Base-by-base conservation (phyloP, 1,140 invertebrate species). In the Caenorhabditis brenneri region DNA sequence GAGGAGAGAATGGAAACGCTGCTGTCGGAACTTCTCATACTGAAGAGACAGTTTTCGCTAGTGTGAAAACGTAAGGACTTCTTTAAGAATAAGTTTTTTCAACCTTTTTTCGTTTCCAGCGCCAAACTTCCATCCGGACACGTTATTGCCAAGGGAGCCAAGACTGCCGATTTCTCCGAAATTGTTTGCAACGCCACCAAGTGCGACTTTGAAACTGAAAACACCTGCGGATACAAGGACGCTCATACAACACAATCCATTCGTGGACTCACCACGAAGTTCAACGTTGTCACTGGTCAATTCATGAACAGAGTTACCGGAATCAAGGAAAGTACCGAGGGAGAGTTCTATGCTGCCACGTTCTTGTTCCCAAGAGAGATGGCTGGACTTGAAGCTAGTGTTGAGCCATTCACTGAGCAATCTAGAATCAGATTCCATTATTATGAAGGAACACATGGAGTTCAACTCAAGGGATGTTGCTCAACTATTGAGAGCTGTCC, bases 221-320 rank as follows among this genome's bases (percentile, higher is more conserved):
- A 82, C 65, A 88, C 88, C n/a, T 90, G 89, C 82, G 53, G 60
- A 12, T 90, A 91, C 79, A 84, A 85, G 51, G 88, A 90, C 58
- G 88, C 84, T 12, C 85, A 90, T 51, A 89, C 89, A 48, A 86
- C 83, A 16, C 89, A 91, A 48, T 87, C 86, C 1, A 85, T 90
- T 60, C 81, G 87, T 31, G 90, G 90, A 19, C 65, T 90, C n/a
- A 91, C 88, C 51, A 88, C 88, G 7, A 80, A 86, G 31, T 90
- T 90, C 86, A 87, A 91, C 51, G 87, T 91, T 49, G 88, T 88
- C 42, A 87, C 89, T 48, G 89, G 90, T 48, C 89, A 90, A 65
- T 90, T 90, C 84, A 90, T 90, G 90, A 90, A 90, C 84, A 81
- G 89, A 55, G 86, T 90, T 46, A 90, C 89, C 49, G 89, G 89